Evolutionary conservation across 2,113 vertebrate species (phyloP), one percentile per base, ranked within the genome.

Genomic region (Coptodon rendalli): DNA sequence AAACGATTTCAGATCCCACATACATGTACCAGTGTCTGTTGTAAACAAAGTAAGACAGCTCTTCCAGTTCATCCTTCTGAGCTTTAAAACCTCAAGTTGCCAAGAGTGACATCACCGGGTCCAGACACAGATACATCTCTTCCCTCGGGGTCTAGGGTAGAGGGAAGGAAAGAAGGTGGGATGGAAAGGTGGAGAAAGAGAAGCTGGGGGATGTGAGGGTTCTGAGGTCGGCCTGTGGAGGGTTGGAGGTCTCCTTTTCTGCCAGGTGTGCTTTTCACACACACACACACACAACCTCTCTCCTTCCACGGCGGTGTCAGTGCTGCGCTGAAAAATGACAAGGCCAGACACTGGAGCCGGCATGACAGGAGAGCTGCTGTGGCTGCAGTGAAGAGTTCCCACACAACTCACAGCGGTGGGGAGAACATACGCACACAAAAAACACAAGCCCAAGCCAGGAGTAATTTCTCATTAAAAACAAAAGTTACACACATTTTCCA

Each of bases 191-290:
- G 86, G 83, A 52, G 90, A 79, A 31, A 87, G 66, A 86, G 57
- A 50, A 80, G 68, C 73, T 29, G 40, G 81, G 68, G 29, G 66
- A 34, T 13, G 9, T 40, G 9, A 53, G 48, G 71, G 81, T 31
- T 43, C 53, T 86, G 81, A 88, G 61, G 85, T 85, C 4, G 11
- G 66, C 24, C 68, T 80, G 83, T 89, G 86, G 78, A 91, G 81
- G 85, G 85, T 81, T 88, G 89, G 86, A 87, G 87, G 92, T 90
- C 83, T 84, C 81, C 87, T 87, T 82, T 90, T 87, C 83, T 81
- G 81, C 95, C 94, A 96, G 95, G 94, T 95, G 94, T 95, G 88
- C 88, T 83, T 89, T 94, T 92, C 90, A 89, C 89, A 90, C 82
- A 88, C 45, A 68, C 45, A 68, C 91, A 71, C 87, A 78, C 27